A percentile compares a stretch with the other conserved stretches of the same genome.
These are phyloP conservation scores for Drosophila ezoana DNA, from an alignment of 2,888 invertebrate species.

Conservation along the genomic window DNA sequence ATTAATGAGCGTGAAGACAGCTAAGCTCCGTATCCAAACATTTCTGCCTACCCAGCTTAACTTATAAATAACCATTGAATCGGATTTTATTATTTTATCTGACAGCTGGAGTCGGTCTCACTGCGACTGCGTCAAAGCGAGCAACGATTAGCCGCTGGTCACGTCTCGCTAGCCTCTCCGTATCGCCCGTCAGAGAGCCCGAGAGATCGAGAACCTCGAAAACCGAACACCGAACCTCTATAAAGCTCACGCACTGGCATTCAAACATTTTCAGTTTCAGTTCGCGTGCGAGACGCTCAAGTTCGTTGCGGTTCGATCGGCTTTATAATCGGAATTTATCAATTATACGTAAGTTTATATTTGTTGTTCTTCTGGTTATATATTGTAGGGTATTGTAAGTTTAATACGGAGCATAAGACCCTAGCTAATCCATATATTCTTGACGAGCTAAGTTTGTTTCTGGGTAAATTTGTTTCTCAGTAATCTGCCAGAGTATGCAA, in stretches of 20 bases:
- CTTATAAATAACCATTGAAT: slow-evolving; percentile 60
- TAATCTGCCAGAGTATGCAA: no score
- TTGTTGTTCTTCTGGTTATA: neutral
- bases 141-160: slow-evolving; percentile 41
- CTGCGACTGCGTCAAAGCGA: slow-evolving; percentile 17
- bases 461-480: no score
- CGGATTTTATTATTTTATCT: slow-evolving; percentile 40
- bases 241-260: slow-evolving; percentile 57
- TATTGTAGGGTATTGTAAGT: no score
- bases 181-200: slow-evolving; percentile 13
- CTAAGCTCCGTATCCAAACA: slow-evolving; percentile 21
- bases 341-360: slow-evolving; percentile 46
- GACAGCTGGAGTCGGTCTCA: slow-evolving; percentile 28
- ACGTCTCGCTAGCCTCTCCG: slow-evolving; percentile 40
- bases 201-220: slow-evolving; percentile 11
- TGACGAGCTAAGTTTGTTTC: no score
- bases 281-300: slow-evolving; percentile 54
- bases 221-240: slow-evolving; percentile 33
- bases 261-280: slow-evolving; percentile 63
- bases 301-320: slow-evolving; percentile 40
- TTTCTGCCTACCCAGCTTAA: slow-evolving; percentile 1
- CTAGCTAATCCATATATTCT: no score
- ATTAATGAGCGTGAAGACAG: slow-evolving; percentile 51
- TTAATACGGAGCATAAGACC: no score
- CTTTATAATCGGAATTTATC: slow-evolving; percentile 10